Conservation (phyloP, 2,888 invertebrate species). For the Platycheirus rosarum region DNA sequence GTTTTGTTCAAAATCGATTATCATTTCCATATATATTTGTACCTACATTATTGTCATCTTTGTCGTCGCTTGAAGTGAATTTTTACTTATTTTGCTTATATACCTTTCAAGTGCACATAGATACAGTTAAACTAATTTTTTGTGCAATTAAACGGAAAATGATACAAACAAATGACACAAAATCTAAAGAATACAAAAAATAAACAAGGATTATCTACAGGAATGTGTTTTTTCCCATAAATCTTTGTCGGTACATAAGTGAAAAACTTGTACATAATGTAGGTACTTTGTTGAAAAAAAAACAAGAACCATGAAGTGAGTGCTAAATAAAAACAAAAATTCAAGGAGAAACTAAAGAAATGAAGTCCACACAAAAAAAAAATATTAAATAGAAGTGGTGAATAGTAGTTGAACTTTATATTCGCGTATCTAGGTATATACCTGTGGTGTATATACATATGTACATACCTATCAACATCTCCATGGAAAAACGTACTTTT, state of each 20-base stretch:
- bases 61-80: slow-evolving; percentile 33
- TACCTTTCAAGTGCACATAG: slow-evolving; percentile 1
- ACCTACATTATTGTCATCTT: not conserved
- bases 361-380: slow-evolving; percentile 17
- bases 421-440: slow-evolving; percentile 36
- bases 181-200: not conserved
- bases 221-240: slow-evolving; percentile 8
- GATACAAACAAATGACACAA: slow-evolving; percentile 12
- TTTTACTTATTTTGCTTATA: slow-evolving; percentile 13
- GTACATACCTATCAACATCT: slow-evolving; percentile 20
- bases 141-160: slow-evolving; percentile 7
- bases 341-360: slow-evolving; percentile 17
- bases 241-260: not conserved
- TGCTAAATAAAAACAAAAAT: slow-evolving; percentile 20
- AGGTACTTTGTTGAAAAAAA: no score
- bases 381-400: slow-evolving; percentile 35
- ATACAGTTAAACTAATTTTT: slow-evolving; percentile 16
- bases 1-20: slow-evolving; percentile 56
- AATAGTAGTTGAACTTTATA: slow-evolving; percentile 64
- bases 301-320: slow-evolving; percentile 52
- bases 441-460: no score
- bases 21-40: slow-evolving; percentile 19
- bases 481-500: slow-evolving; percentile 46
- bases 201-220: slow-evolving; percentile 33
- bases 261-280: no score